Conservation (phyloP, 1,140 invertebrate genomes). For the Drosophila pruinosa region DNA sequence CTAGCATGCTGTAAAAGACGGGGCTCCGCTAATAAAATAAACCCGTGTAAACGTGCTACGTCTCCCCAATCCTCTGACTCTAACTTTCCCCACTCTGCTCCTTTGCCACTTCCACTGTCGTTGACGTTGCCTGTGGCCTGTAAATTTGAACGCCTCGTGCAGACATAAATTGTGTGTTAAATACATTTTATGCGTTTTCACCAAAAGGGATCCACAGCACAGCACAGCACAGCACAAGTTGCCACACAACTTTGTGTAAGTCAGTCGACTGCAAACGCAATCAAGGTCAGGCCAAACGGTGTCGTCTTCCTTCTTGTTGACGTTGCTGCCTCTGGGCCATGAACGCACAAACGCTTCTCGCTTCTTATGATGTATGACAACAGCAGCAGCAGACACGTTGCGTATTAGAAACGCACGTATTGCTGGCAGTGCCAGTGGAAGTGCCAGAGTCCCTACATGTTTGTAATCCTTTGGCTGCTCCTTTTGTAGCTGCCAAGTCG, state of each 20-base stretch:
- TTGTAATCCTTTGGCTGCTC: constrained; percentile 72
- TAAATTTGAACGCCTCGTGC: constrained; percentile 76
- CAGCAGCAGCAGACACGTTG: constrained; percentile 47
- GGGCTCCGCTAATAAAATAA: constrained; percentile 66
- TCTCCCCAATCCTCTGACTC: not conserved
- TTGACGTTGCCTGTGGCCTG: constrained; percentile 51
- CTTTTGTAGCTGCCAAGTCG: constrained; percentile 51
- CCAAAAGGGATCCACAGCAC: not conserved
- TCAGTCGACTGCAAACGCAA: constrained; percentile 75
- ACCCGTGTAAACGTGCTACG: constrained; percentile 53
- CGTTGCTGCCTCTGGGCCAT: constrained; percentile 40
- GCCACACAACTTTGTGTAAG: constrained; percentile 38
- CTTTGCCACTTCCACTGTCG: not conserved
- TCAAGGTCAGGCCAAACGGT: constrained; percentile 57
- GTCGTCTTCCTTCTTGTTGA: constrained; percentile 47
- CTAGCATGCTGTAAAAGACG: constrained; percentile 35
- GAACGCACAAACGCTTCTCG: constrained; percentile 23
- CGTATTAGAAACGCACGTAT: constrained; percentile 78
- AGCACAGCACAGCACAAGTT: too few relatives aligned
- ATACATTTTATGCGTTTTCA: constrained; percentile 77
- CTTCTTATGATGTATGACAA: constrained; percentile 42
- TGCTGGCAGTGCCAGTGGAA: not conserved
- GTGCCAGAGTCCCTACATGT: not conserved
- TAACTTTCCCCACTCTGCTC: too few relatives aligned
- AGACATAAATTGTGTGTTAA: constrained; percentile 80